Evolutionary conservation across 2,797 vertebrate genomes (phyloP), one percentile per base, ranked within the genome.

Genomic region (Intellagama lesueurii): DNA sequence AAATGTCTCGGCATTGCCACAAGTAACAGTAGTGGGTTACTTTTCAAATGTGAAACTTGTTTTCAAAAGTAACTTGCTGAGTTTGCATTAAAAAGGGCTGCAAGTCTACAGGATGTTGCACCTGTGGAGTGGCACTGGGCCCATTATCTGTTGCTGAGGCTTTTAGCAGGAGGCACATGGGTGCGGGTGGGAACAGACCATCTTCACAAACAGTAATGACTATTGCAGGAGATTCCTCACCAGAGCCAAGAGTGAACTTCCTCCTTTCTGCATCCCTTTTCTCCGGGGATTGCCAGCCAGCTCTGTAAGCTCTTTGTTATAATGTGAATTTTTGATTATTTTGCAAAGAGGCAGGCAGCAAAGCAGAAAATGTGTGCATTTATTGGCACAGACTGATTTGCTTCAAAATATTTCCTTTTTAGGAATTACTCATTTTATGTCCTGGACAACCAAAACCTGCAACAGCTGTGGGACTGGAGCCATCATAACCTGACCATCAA

Each of bases 391-490:
- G 91, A 83, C 0, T 7, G 85, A 35, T 91, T 88, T 91, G 79
- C 82, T 88, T 94, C 91, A 32, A 86, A 93, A 91, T 0, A 1
- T 82, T 47, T 47, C 24, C 56, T 64, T 64, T 94, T 91, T 92
- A 99, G 99, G 93, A 97, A 97, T 94, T 99, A 99, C 5, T 97
- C 99, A 0, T 99, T 99, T 97, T 98, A 98, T 0, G 98, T 98
- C 78, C 96, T 99, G 76, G 98, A 99, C 96, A 99, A 99, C 97
- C 98, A 99, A 96, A 98, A 99, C 95, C 95, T 99, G 88, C 98
- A 99, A 96, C 97, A 98, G 88, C 96, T 99, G 44, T 99, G 99
- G 99, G 98, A 99, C 97, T 99, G 99, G 99, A 98, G 94, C 93
- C 98, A 98, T 89, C 99, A 99, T 95, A 99, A 99, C 95, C 96